Conservation (phyloP, 1,140 invertebrate species). For the Octopus sinensis region DNA sequence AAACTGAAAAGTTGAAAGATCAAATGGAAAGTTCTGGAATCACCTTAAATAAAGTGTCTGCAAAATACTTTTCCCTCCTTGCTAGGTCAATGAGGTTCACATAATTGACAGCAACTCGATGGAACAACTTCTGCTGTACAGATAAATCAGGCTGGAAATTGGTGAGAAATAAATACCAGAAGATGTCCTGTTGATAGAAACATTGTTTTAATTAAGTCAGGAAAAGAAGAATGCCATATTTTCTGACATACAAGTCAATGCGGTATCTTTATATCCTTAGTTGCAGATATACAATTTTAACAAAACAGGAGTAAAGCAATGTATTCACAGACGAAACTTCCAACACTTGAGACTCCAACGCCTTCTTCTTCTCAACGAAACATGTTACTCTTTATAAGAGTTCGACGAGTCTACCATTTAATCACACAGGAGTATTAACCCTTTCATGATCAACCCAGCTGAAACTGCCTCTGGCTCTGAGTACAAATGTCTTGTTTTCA, state of each 20-base stretch:
- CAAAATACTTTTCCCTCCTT: constrained; percentile 37
- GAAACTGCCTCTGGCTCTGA: too few relatives aligned
- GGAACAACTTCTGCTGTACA: constrained; percentile 49
- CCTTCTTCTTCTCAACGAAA: too few relatives aligned
- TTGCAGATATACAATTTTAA: not conserved
- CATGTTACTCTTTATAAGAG: too few relatives aligned
- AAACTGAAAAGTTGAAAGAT: not conserved
- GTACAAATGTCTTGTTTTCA: too few relatives aligned
- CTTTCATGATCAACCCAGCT: too few relatives aligned
- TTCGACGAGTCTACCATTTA: too few relatives aligned
- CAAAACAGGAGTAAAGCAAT: not conserved
- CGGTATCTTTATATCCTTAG: not conserved
- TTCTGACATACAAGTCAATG: not conserved
- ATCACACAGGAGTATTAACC: too few relatives aligned
- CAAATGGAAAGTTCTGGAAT: constrained; percentile 7
- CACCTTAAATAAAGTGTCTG: constrained; percentile 52
- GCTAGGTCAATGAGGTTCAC: constrained; percentile 49
- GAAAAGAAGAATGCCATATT: not conserved
- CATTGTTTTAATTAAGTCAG: not conserved
- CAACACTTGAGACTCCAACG: not conserved
- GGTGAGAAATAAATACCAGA: constrained; percentile 55
- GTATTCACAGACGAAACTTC: not conserved
- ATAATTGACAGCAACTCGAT: constrained; percentile 53
- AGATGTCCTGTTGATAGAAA: constrained; percentile 45
- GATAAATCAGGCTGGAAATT: constrained; percentile 44